Percentiles rank a stretch among this genome's conserved stretches.
phyloP scores from a whole-genome alignment of 2,888 invertebrate species.

The Amphipyra berbera region DNA sequence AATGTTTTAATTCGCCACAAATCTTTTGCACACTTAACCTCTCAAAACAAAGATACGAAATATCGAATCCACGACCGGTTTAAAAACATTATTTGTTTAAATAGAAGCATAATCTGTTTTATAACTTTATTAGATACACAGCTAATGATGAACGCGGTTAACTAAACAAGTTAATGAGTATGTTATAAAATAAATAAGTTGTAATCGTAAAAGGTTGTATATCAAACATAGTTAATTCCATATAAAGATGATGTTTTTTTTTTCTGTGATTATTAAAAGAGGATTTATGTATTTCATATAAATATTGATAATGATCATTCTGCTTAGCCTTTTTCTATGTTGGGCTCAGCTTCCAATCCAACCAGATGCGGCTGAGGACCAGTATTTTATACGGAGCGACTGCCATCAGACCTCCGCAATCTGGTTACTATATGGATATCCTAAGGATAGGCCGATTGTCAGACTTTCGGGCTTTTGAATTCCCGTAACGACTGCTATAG shows the following conservation, averaged over 20 bases:
- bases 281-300: conserved; percentile 23
- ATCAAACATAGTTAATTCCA: conserved; percentile 37
- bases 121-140: conserved; percentile 54
- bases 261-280: conserved; percentile 19
- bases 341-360: no score
- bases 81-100: conserved; percentile 48
- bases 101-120: conserved; percentile 51
- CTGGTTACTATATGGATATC: no score
- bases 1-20: conserved; percentile 47
- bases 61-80: conserved; percentile 57
- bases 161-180: conserved; percentile 48
- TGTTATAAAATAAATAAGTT: conserved; percentile 55
- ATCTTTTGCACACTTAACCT: conserved; percentile 51
- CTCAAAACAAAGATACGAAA: conserved; percentile 50
- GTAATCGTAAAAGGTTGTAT: conserved; percentile 35
- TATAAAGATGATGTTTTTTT: conserved; percentile 19
- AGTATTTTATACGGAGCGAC: no score
- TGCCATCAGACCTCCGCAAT: no score
- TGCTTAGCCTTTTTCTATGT: no score
- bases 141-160: conserved; percentile 46
- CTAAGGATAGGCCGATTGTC: no score
- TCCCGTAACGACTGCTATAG: no score
- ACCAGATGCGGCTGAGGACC: no score
- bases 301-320: no score
- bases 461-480: no score